These are phyloP conservation scores for Hypercompe scribonia DNA, from an alignment of 2,888 invertebrate genomes.

Conservation along the genomic window DNA sequence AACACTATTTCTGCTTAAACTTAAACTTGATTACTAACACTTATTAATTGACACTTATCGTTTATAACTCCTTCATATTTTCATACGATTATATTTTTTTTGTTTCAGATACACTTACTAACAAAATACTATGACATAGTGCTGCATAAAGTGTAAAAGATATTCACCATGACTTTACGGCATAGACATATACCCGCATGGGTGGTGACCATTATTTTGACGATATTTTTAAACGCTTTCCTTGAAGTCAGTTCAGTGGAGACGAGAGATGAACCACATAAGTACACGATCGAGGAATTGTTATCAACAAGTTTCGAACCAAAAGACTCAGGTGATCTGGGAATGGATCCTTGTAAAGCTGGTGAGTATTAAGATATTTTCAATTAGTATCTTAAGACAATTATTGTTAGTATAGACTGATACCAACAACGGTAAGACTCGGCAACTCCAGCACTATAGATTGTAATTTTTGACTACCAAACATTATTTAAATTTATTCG, in stretches of 20 bases:
- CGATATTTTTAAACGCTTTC: constrained; percentile 61
- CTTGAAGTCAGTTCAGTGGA: constrained; percentile 63
- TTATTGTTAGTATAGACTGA: neutral
- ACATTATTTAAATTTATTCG: neutral
- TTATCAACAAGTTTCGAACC: constrained; percentile 88
- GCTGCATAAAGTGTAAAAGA: constrained; percentile 57
- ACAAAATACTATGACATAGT: constrained; percentile 71
- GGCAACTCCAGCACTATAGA: neutral
- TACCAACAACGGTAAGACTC: neutral
- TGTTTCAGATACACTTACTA: constrained; percentile 71
- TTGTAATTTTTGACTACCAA: neutral
- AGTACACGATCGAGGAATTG: constrained; percentile 90
- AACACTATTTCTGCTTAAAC: too few relatives aligned
- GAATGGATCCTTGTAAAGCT: constrained; percentile 95
- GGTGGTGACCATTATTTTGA: constrained; percentile 67
- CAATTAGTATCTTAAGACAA: neutral
- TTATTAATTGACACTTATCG: neutral
- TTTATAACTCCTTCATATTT: neutral
- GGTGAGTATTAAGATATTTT: constrained; percentile 85
- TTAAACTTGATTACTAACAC: neutral
- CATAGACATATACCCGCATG: constrained; percentile 61
- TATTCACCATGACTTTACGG: constrained; percentile 67
- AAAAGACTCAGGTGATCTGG: constrained; percentile 91
- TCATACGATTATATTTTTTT: constrained; percentile 33
- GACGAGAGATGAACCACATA: constrained; percentile 75